phyloP scores from a whole-genome alignment of 2,888 invertebrate genomes.

The Eurois occulta region DNA sequence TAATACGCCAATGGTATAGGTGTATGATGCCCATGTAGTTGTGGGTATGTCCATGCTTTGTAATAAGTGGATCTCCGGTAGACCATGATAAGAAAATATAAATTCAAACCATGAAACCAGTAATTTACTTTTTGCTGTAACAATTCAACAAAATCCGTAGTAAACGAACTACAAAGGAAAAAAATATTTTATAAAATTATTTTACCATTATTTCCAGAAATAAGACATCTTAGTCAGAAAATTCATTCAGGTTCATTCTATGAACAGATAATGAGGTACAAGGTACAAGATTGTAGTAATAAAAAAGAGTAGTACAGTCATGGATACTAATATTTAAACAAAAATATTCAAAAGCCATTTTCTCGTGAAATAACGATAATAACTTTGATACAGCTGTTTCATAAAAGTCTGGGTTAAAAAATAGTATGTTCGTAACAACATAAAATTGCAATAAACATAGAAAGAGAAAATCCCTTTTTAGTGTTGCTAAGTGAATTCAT shows the following conservation, averaged over 20 bases:
- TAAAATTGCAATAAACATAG: not conserved
- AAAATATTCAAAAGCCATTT: not conserved
- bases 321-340: not conserved
- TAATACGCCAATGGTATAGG: not conserved
- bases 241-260: slow-evolving; percentile 9
- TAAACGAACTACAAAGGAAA: not conserved
- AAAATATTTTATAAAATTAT: slow-evolving; percentile 6
- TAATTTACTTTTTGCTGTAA: not conserved
- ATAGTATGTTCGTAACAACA: not conserved
- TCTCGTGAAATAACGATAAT: not conserved
- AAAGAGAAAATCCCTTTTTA: not conserved
- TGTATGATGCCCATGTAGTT: not conserved
- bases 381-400: not conserved
- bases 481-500: not conserved
- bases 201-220: slow-evolving; percentile 9
- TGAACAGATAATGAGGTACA: slow-evolving; percentile 28
- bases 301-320: not conserved
- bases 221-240: slow-evolving; percentile 10
- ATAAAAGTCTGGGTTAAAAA: not conserved
- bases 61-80: not conserved
- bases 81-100: not conserved
- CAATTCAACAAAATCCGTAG: not conserved
- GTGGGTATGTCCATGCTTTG: too few relatives aligned
- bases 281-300: slow-evolving; percentile 9
- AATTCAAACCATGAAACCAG: not conserved